These are phyloP conservation scores for Acanthosepion lycidas DNA, from an alignment of 2,888 invertebrate genomes.

Conservation along the genomic window DNA sequence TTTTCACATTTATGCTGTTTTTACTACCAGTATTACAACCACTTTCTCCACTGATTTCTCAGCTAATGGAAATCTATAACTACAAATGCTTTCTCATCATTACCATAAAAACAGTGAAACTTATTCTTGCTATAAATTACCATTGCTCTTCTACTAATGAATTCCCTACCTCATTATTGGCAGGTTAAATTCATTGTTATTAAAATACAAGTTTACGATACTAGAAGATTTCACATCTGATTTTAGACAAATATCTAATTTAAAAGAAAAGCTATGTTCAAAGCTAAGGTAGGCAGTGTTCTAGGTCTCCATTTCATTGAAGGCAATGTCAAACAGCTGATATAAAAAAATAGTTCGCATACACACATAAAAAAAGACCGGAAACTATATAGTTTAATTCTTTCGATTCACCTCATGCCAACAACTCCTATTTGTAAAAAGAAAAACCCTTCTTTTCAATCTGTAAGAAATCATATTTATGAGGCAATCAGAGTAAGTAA, in stretches of 20 bases:
- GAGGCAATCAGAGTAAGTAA: background rate
- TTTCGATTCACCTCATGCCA: background rate
- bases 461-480: background rate
- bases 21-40: background rate
- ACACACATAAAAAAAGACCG: background rate
- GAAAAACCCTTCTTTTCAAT: too few relatives aligned
- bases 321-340: constrained; percentile 7
- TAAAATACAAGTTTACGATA: background rate
- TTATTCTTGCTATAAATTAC: background rate
- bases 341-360: background rate
- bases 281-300: background rate
- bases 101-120: too few relatives aligned
- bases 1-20: background rate
- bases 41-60: too few relatives aligned
- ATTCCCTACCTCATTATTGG: background rate
- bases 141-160: background rate
- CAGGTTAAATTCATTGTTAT: background rate
- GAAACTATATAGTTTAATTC: background rate
- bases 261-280: background rate
- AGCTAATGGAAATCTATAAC: too few relatives aligned
- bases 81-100: too few relatives aligned
- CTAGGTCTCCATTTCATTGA: background rate
- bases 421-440: background rate
- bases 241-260: background rate
- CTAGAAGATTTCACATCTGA: too few relatives aligned